Base-by-base conservation (phyloP, 1,140 invertebrate genomes). In the Brachystomella parvula region DNA sequence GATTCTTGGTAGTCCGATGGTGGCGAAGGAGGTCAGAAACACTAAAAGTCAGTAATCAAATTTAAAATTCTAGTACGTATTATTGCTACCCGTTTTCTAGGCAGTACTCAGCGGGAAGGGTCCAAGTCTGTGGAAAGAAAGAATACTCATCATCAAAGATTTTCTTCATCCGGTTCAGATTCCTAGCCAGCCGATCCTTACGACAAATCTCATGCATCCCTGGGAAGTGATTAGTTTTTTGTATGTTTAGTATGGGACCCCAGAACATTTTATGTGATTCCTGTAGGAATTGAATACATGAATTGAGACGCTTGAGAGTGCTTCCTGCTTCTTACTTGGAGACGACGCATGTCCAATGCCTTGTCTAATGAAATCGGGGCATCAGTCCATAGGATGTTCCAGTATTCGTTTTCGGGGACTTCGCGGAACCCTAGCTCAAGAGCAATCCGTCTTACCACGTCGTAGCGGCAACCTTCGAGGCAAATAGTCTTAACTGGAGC, bases 121-220 rank as follows among this genome's bases (percentile, higher is more conserved):
- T 90, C 90, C 91, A 95, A n/a, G 90, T 91, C 80, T 88, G 90
- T 2, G 92, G 92, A 77, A 91, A 94, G 77, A 94, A 90, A 74
- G 88, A 89, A 76, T 94, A 95, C 64, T 93, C 90, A 73, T 88
- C 86, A 0, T 90, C 90, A 78, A 89, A 94, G 30, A 89, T 75
- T 78, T 89, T 88, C 58, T 85, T 78, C 90, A 94, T 92, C 66
- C 90, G 82, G 76, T 90, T 92, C 58, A 94, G 80, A 77, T 93
- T 93, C 63, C 89, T 78, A 6, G 90, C 89, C 6, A 94, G 78
- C 49, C 92, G 78, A 81, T 93, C 90, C 79, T 93, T 94, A 70
- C 87, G 82, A 79, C 90, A 93, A 69, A 94, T 91, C 78, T 94
- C 90, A 65, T 86, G 81, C 90, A 94, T 93, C 30, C 90, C 90